Evolutionary conservation across 1,140 invertebrate genomes (phyloP).

Genomic region (Trachymyrmex septentrionalis): DNA sequence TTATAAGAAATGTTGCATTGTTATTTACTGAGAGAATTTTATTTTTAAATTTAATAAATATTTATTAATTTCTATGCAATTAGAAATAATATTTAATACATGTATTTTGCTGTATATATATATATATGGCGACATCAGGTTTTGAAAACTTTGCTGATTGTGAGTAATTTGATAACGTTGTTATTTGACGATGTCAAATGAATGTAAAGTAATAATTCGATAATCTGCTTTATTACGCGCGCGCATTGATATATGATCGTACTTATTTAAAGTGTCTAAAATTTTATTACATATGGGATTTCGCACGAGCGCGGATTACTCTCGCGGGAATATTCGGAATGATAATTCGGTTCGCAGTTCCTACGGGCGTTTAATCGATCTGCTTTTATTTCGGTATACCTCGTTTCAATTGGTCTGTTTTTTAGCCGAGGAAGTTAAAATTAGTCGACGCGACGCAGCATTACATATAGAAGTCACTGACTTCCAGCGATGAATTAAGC

Average conservation of each 20-base stretch:
- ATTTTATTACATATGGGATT: neutral
- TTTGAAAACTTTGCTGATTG: neutral
- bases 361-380: conserved; percentile 42
- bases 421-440: conserved; percentile 78
- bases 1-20: neutral
- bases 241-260: neutral
- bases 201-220: neutral
- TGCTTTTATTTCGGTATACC: conserved; percentile 73
- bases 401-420: conserved; percentile 69
- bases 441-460: conserved; percentile 75
- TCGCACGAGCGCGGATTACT: conserved; percentile 8
- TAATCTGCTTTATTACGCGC: conserved; percentile 19
- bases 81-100: conserved; percentile 4
- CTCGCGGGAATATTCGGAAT: conserved; percentile 14
- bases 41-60: neutral
- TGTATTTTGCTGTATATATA: neutral
- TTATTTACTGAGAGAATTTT: neutral
- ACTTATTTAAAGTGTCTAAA: neutral
- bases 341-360: conserved; percentile 5
- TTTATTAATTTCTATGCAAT: neutral
- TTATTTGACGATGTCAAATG: neutral
- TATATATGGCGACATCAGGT: neutral
- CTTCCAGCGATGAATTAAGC: conserved; percentile 63
- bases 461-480: conserved; percentile 75
- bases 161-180: conserved; percentile 8